These are phyloP conservation scores for Tragelaphus buxtoni DNA, from an alignment of 2,113 vertebrate species.

Conservation along the genomic window DNA sequence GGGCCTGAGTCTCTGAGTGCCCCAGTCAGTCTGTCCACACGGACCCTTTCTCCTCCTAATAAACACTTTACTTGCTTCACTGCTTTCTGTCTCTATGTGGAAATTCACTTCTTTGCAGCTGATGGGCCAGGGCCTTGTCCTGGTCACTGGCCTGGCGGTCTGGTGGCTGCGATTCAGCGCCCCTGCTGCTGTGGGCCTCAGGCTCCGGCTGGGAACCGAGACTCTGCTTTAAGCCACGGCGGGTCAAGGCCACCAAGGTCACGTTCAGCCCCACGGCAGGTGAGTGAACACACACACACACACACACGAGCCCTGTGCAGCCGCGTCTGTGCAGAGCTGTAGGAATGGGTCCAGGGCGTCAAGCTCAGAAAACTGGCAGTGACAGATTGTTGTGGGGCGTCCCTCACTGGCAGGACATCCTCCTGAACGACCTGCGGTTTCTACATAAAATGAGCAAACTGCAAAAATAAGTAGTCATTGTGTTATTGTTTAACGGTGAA, in stretches of 20 bases:
- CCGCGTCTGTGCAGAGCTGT: not conserved
- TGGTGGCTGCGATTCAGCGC: not conserved
- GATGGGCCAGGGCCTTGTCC: not conserved
- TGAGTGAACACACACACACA: not conserved
- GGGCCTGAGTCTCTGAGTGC: not conserved
- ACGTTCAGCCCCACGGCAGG: not conserved
- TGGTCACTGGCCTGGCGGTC: rapidly evolving
- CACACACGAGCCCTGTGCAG: too few species aligned
- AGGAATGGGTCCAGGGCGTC: rapidly evolving
- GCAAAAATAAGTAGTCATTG: not conserved
- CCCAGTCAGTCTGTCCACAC: not conserved
- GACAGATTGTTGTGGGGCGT: rapidly evolving
- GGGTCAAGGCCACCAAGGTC: not conserved
- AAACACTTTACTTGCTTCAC: not conserved
- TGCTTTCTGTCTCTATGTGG: not conserved
- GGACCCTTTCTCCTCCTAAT: not conserved
- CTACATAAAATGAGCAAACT: not conserved
- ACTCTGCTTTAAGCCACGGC: not conserved
- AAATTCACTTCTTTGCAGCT: not conserved
- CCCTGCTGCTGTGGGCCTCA: not conserved
- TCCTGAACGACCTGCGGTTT: not conserved
- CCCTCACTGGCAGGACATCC: not conserved
- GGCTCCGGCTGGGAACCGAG: not conserved
- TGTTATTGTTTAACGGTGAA: not conserved
- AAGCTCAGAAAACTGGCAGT: not conserved